A percentile compares a stretch with the other conserved stretches of the same genome.
These are phyloP conservation scores for Latrodectus geometricus DNA, from an alignment of 1,140 invertebrate genomes.

Conservation along the genomic window DNA sequence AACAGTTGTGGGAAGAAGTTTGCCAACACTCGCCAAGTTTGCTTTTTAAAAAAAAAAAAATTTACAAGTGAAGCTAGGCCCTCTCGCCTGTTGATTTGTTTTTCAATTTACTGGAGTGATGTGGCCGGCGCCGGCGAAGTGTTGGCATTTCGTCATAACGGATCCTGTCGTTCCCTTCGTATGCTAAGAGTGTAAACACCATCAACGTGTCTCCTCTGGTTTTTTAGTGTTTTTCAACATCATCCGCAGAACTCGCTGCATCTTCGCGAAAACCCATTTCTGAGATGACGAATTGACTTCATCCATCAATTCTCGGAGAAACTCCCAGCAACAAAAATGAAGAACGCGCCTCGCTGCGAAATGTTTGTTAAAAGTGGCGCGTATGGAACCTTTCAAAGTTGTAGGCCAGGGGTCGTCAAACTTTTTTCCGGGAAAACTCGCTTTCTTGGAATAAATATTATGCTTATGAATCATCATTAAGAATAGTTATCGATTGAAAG, in stretches of 20 bases:
- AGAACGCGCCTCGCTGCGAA: background rate
- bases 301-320: background rate
- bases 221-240: conserved; percentile 6
- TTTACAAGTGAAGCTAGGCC: background rate
- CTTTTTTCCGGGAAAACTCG: no score
- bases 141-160: conserved; percentile 34
- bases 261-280: background rate
- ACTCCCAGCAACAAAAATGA: background rate
- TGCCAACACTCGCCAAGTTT: no score
- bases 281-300: conserved; percentile 10
- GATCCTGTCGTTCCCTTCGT: background rate
- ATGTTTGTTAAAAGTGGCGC: background rate
- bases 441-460: no score
- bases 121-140: background rate
- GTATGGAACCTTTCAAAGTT: background rate
- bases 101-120: background rate
- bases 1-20: no score
- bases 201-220: background rate
- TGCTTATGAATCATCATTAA: no score
- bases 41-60: background rate
- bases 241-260: background rate
- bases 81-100: background rate
- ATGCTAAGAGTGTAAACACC: conserved; percentile 18
- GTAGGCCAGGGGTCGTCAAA: no score
- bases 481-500: no score